Conservation (phyloP, 2,888 invertebrate genomes). For the Melieria crassipennis region DNA sequence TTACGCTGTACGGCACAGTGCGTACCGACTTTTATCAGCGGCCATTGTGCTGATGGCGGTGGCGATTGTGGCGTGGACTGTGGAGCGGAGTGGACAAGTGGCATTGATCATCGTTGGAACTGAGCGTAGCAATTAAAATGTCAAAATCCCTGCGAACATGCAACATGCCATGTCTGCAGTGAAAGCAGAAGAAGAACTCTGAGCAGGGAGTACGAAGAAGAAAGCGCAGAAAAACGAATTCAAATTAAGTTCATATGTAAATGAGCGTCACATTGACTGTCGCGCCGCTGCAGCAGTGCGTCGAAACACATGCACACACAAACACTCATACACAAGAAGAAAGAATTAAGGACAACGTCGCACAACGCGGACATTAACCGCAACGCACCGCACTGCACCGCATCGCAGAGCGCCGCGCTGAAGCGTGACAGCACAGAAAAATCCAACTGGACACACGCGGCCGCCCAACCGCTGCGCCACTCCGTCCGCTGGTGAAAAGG, state of each 20-base stretch:
- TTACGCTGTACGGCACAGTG: too few species aligned
- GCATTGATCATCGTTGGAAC: constrained; percentile 31
- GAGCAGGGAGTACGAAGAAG: background rate
- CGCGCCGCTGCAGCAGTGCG: too few species aligned
- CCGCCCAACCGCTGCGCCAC: constrained; percentile 17
- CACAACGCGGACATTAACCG: background rate
- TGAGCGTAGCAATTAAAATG: constrained; percentile 53
- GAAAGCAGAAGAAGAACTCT: constrained; percentile 2
- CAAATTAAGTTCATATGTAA: constrained; percentile 60
- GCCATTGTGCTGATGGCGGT: too few species aligned
- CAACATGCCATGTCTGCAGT: constrained; percentile 55
- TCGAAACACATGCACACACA: too few species aligned
- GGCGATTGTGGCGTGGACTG: too few species aligned
- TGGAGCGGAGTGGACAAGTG: background rate
- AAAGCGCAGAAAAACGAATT: constrained; percentile 21
- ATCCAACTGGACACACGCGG: constrained; percentile 7
- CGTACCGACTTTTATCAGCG: too few species aligned
- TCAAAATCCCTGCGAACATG: constrained; percentile 56
- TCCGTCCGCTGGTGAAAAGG: constrained; percentile 17
- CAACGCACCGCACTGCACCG: background rate
- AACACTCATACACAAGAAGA: too few species aligned
- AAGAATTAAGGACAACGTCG: constrained; percentile 16
- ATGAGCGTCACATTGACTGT: constrained; percentile 36
- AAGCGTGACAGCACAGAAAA: constrained; percentile 20
- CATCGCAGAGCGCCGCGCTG: background rate